Conservation (phyloP, 2,113 vertebrate species). For the Sula dactylatra region DNA sequence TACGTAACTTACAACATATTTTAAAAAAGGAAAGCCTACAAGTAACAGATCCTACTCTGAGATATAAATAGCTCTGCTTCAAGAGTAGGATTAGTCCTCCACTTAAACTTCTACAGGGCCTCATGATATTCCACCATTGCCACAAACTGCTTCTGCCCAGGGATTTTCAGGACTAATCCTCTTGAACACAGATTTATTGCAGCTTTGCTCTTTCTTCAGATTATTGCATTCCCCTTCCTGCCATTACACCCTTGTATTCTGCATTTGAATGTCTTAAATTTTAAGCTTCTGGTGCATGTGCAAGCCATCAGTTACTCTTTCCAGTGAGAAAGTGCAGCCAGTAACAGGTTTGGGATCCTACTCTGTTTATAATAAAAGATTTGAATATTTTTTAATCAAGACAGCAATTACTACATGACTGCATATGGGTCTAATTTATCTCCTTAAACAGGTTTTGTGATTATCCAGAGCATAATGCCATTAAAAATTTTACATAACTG, state of each 20-base stretch:
- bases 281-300: neutral
- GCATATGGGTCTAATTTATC: neutral
- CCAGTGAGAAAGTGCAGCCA: neutral
- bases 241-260: neutral
- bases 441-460: neutral
- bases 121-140: neutral
- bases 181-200: neutral
- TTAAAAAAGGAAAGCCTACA: neutral
- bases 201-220: neutral
- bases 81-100: neutral
- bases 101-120: neutral
- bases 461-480: neutral
- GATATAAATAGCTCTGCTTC: neutral
- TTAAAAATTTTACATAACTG: neutral
- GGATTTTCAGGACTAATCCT: conserved; percentile 9
- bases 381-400: neutral
- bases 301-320: neutral
- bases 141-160: neutral
- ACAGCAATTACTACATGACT: neutral
- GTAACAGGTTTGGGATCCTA: neutral
- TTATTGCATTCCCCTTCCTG: neutral
- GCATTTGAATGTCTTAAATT: neutral
- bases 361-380: neutral
- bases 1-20: neutral
- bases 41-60: neutral